Conservation (phyloP, 2,113 vertebrate genomes). For the Natator depressus region DNA sequence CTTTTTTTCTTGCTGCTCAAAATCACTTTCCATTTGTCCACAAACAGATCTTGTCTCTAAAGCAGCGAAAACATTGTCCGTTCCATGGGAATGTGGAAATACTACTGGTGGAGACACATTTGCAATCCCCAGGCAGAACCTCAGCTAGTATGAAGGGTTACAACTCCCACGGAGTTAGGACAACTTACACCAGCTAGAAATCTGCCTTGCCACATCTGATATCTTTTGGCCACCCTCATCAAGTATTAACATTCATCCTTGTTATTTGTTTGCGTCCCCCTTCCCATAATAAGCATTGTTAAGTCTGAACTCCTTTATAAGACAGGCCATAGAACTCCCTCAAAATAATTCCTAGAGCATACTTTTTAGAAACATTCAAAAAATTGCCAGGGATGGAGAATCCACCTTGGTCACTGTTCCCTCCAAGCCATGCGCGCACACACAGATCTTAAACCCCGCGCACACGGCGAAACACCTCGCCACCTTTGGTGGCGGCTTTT, state of each 20-base stretch:
- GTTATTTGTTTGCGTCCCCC: conserved; percentile 27
- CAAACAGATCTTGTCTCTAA: background rate
- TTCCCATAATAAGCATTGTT: background rate
- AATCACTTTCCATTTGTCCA: background rate
- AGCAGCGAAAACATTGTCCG: background rate
- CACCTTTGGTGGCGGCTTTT: too few species aligned
- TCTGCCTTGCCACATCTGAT: background rate
- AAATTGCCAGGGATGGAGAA: background rate
- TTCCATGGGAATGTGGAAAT: background rate
- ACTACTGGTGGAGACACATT: background rate
- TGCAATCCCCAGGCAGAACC: background rate
- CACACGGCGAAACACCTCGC: too few species aligned
- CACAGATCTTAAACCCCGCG: too few species aligned
- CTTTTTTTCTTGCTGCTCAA: background rate
- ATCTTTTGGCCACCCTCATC: background rate
- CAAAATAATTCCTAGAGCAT: background rate
- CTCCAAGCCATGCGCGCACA: too few species aligned
- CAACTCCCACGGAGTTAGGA: background rate
- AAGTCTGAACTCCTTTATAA: background rate
- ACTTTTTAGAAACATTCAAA: background rate
- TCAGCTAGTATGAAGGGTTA: background rate
- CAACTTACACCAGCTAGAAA: background rate
- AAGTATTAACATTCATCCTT: conserved; percentile 5
- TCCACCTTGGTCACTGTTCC: too few species aligned
- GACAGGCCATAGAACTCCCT: background rate